Percentiles rank a stretch among this genome's conserved stretches.
These are phyloP conservation scores for Neodontobutis hainanensis DNA, from an alignment of 2,113 vertebrate genomes.

Conservation along the genomic window DNA sequence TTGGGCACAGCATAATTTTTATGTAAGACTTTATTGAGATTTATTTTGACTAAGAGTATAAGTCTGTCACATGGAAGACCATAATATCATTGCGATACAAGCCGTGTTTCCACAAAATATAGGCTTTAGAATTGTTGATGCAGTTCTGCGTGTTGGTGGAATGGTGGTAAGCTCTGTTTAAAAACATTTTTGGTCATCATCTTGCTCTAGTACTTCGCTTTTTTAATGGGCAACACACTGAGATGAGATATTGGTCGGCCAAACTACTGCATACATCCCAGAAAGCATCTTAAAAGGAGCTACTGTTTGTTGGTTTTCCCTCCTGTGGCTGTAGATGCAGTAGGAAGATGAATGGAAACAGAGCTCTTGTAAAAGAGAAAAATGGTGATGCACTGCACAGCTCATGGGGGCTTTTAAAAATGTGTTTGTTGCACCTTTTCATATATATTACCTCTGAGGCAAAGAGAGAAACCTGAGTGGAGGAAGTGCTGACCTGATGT, in stretches of 20 bases:
- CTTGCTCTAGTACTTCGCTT: background rate
- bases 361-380: constrained; percentile 24
- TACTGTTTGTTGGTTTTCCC: constrained; percentile 24
- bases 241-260: background rate
- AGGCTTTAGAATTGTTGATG: too few relatives aligned
- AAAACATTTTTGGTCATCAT: background rate
- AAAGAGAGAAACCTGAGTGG: constrained; percentile 43
- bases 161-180: background rate
- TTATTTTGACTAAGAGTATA: too few relatives aligned
- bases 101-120: too few relatives aligned
- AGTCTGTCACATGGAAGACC: too few relatives aligned
- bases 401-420: constrained; percentile 57
- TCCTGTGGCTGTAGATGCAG: constrained; percentile 24
- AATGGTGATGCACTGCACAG: constrained; percentile 41
- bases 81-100: too few relatives aligned
- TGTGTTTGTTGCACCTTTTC: constrained; percentile 32
- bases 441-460: constrained; percentile 52
- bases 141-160: too few relatives aligned
- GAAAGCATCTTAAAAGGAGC: background rate
- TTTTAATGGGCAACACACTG: background rate
- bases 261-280: background rate
- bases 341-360: constrained; percentile 43
- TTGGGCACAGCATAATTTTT: too few relatives aligned
- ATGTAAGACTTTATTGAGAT: too few relatives aligned
- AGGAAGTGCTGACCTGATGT: constrained; percentile 48